Evolutionary conservation across 2,888 invertebrate species (phyloP), one percentile per base, ranked within the genome.

Genomic region (Mythimna impura): DNA sequence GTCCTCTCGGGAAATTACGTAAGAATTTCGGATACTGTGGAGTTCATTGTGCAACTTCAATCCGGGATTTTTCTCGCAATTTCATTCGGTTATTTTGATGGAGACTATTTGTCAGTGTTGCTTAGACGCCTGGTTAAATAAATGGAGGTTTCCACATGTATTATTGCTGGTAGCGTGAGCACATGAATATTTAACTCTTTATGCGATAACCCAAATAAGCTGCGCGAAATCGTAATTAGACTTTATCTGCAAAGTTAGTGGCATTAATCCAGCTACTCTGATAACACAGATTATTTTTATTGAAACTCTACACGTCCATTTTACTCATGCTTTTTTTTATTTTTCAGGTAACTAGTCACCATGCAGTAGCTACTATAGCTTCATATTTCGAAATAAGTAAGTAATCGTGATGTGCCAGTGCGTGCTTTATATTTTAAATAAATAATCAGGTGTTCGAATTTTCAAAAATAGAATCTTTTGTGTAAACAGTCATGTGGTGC

Each of bases 1-100:
- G 77, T 82, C 81, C 93, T 88, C 88, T 30, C 76, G 91, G 91
- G 93, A 93, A 92, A 92, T 93, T 89, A 90, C 88, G 77, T 80
- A 84, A 84, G 86, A 87, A 86, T 87, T 85, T 88, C 74, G 76
- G 73, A 80, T 87, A 71, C 66, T 72, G 64, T 68, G 63, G 68
- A 76, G 78, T 77, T 81, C 78, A 85, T 77, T 81, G 75, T 78
- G 80, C 71, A 79, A 71, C 71, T 78, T 79, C 78, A 79, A 82
- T 78, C 75, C 64, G 54, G 79, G 54, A 73, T 82, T 85, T 82
- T 82, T 79, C 80, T 66, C 75, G 60, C 74, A 63, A 70, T 63
- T 68, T 83, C 71, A 63, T 83, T 85, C 80, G 75, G 76, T 66
- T 78, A 82, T 78, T 82, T 75, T 82, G 73, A 85, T 76, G 78